Base-by-base conservation (phyloP, 2,797 vertebrate genomes). In the Microctenopoma steveboyesi region DNA sequence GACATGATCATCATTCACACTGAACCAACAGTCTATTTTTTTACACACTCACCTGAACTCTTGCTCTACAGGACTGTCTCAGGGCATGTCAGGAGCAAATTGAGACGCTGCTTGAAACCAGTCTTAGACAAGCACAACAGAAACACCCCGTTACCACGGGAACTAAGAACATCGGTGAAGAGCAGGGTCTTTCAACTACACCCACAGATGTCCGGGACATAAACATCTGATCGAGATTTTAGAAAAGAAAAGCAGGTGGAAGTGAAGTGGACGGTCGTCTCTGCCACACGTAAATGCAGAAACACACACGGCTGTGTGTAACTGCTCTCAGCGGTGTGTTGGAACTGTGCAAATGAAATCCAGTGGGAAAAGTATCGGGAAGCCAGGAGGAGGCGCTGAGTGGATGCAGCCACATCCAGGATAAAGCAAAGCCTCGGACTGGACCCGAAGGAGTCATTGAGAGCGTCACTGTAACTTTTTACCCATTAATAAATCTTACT, bases 41-140 rank as follows among this genome's bases (percentile, higher is more conserved):
- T 2, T 7, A 16, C 37, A 27, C 1, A 27, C 55, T 64, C 12
- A 76, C 40, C 27, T 42, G 45, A 22, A 1, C 12, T 45, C 30
- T 76, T 15, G 28, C 37, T 50, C 49, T 58, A n/a, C 79, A 98
- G 97, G 96, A 98, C 89, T 98, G 96, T 93, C 95, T 98, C 80
- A 92, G 96, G 58, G 96, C 96, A 22, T 98, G 97, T 91, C 97
- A 97, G 91, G 97, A 98, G 86, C 97, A 98, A 93, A 98, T 98
- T 0, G 97, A 98, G 78, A 94, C 94, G 37, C 92, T 98, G 78
- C 90, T 98, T 39, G 97, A 97, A 87, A 95, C 94, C 59, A 98
- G 96, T 82, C 95, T 98, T 75, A 94, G 96, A 78, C 96, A 96
- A 86, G 95, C 95, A 52, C 96, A 96, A 63, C 80, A 69, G 12